A percentile compares a stretch with the other conserved stretches of the same genome.
Conservation (phyloP, 2,888 invertebrate genomes). For the Microctonus aethiopoides region DNA sequence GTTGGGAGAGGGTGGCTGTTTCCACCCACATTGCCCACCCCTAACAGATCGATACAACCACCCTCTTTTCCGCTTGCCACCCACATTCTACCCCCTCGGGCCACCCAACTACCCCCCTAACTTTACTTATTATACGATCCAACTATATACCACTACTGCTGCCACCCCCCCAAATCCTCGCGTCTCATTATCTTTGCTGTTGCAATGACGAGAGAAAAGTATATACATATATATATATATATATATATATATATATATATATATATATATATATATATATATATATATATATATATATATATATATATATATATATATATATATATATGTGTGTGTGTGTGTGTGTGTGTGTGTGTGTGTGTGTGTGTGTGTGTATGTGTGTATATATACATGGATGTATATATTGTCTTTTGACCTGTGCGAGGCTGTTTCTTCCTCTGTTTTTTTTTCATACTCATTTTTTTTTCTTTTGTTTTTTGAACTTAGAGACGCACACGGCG, state of each 20-base stretch:
- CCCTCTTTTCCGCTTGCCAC: slow-evolving; percentile 55
- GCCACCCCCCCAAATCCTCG: slow-evolving; percentile 52
- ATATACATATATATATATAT: slow-evolving; percentile 16
- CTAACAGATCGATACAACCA: slow-evolving; percentile 65
- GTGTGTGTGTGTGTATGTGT: not conserved
- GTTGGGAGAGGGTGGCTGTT: slow-evolving; percentile 21
- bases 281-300: not conserved
- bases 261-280: no score
- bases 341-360: slow-evolving; percentile 3
- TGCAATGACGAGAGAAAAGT: slow-evolving; percentile 50
- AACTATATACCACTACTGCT: slow-evolving; percentile 48
- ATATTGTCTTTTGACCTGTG: not conserved
- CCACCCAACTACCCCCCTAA: slow-evolving; percentile 51
- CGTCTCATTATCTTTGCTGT: slow-evolving; percentile 64
- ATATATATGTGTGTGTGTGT: not conserved
- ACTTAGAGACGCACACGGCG: slow-evolving; percentile 26
- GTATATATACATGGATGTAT: slow-evolving; percentile 7
- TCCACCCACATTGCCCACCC: slow-evolving; percentile 55
- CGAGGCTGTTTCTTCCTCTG: not conserved
- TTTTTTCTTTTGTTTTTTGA: not conserved
- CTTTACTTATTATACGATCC: slow-evolving; percentile 48
- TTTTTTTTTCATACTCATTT: not conserved
- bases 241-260: not conserved
- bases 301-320: slow-evolving; percentile 11
- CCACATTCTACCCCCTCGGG: slow-evolving; percentile 43